Evolutionary conservation across 2,797 vertebrate species (phyloP), one percentile per base, ranked within the genome.

Genomic region (Hypotaenidia philippensis): DNA sequence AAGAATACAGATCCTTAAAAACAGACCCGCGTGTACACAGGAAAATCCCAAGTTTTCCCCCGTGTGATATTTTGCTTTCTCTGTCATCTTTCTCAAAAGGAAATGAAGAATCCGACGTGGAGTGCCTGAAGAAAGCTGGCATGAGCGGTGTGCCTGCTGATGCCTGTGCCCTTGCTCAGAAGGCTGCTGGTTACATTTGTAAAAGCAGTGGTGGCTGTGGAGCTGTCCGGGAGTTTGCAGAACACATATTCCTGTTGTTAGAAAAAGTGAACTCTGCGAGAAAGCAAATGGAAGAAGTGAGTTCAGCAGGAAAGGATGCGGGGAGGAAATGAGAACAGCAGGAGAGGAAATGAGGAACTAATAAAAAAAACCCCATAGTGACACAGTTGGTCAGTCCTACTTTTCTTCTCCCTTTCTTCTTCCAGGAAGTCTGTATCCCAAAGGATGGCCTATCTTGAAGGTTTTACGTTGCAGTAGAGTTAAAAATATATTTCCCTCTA

Each of bases 141-240:
- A 80, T 99, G 76, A 99, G 99, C 1, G 99, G 98, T 0, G 99
- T 98, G 4, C 99, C 99, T 1, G 93, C 88, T 0, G 98, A 99
- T 1, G 98, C 98, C 27, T 98, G 98, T 1, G 38, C 84, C 0
- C 72, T 96, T 3, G 98, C 98, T 59, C 96, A 97, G 52, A 98
- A 98, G 13, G 98, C 98, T 0, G 98, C 99, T 3, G 98, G 98
- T 32, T 99, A 99, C 89, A 97, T 98, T 6, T 99, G 99, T 90
- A 97, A 71, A 78, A 94, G 81, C 5, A 41, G 5, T 0, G 98
- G 98, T 1, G 99, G 99, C 10, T 95, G 68, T 0, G 99, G 99
- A 2, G 99, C 99, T 0, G 52, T 99, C 75, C 94, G 98, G 32
- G 99, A 99, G 97, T 99, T 99, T 10, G 97, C 98, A 0, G 98